Percentiles rank a stretch among this genome's conserved stretches.
Conservation (phyloP, 2,113 vertebrate genomes). For the Helogale parvula region DNA sequence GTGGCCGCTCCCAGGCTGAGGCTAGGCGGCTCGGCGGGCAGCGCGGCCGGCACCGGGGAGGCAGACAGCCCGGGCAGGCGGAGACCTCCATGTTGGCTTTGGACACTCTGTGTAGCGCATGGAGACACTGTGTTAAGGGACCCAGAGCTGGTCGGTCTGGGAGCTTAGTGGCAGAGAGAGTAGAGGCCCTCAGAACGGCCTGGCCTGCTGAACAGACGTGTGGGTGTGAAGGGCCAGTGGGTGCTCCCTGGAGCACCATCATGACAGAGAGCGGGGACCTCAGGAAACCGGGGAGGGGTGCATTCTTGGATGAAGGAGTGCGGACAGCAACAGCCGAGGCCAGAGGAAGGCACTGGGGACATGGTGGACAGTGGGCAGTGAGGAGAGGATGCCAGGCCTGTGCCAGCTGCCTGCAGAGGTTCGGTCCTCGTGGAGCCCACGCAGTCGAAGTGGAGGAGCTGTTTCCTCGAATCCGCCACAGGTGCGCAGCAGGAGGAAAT, state of each 20-base stretch:
- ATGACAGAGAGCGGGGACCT: not conserved
- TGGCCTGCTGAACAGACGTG: not conserved
- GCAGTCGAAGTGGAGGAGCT: too few relatives aligned
- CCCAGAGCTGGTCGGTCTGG: not conserved
- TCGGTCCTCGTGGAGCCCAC: not conserved
- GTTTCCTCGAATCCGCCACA: not conserved
- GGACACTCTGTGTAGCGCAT: too few relatives aligned
- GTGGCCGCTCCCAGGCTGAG: not conserved
- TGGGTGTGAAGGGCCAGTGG: not conserved
- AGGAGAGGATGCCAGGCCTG: not conserved
- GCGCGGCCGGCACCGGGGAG: not conserved
- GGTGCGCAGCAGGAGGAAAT: not conserved
- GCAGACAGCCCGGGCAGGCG: not conserved
- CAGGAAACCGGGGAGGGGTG: not conserved
- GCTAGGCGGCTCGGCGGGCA: not conserved
- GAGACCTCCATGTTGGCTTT: fast-evolving
- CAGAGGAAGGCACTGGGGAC: not conserved
- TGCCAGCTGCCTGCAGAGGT: not conserved
- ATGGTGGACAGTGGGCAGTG: not conserved
- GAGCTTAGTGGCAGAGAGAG: not conserved
- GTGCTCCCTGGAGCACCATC: not conserved
- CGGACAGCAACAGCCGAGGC: fast-evolving
- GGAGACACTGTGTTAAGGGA: not conserved
- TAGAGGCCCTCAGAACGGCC: not conserved
- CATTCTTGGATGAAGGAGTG: not conserved